Base-by-base conservation (phyloP, 2,888 invertebrate species). In the Liopterus haemorrhoidalis region DNA sequence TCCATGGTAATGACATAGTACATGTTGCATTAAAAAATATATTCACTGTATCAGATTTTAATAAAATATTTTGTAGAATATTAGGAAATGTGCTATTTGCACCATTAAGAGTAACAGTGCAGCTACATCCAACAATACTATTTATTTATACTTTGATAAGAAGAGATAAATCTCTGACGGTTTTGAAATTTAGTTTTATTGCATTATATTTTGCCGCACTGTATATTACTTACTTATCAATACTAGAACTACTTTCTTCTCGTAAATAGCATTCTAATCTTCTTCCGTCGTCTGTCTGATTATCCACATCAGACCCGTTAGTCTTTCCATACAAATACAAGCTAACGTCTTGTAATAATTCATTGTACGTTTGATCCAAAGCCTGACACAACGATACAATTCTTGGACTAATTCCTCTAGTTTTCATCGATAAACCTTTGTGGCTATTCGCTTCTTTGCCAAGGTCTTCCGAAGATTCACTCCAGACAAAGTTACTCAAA, bases 321-420 rank as follows among this genome's bases (percentile, higher is more conserved):
- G 58, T 59, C 4, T 31, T 41, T 9, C 73, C 74, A 50, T 78
- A 78, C 8, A 87, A 65, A 59, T 87, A 82, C 2, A 80, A 70
- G 47, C 75, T 77, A 25, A 87, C 65, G 62, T 89, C 88, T 41
- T 77, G 72, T 12, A 87, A 70, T 41, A 88, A 70, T 35, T 71
- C 73, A 32, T 74, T 72, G 30, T 85, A 66, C 52, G 75, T 77
- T 1, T 64, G 60, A 56, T 89, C 85, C 22, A 87, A 68, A 52
- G 70, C 70, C 35, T 74, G 67, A 54, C 85, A 86, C 1, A 88
- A 72, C 58, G 77, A 76, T 32, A 87, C 82, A 27, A 90, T 70
- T 15, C 78, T 78, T 0, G 77, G 77, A 0, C 86, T 85, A 65
- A 80, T 87, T 1, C 91, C 91, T 54, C 80, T 79, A 3, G 85